phyloP scores from a whole-genome alignment of 2,797 vertebrate genomes.

The Microchirus variegatus region DNA sequence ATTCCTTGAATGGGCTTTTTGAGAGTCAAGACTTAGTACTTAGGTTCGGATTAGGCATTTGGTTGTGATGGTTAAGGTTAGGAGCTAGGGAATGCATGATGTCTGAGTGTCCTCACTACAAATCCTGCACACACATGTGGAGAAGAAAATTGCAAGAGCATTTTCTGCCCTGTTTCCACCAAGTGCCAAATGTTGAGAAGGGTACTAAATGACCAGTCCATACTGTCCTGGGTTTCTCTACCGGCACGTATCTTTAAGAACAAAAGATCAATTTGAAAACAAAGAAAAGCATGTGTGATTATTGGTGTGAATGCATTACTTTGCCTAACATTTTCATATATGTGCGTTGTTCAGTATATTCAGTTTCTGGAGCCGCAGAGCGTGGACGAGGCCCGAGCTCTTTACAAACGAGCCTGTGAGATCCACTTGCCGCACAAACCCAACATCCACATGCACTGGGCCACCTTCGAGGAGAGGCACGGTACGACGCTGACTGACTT shows the following conservation, averaged over 20 bases:
- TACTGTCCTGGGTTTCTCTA: neutral
- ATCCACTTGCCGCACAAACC: constrained; percentile 84
- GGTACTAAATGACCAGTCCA: too few relatives aligned
- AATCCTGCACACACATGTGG: neutral
- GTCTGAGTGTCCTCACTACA: too few relatives aligned
- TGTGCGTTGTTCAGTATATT: constrained; percentile 75
- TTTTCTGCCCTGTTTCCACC: too few relatives aligned
- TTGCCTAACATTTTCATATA: neutral
- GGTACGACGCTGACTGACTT: constrained; percentile 64
- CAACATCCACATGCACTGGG: constrained; percentile 88
- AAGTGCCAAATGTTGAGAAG: too few relatives aligned
- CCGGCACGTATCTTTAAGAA: neutral
- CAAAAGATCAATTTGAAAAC: neutral
- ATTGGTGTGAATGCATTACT: neutral
- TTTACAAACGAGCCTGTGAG: constrained; percentile 85
- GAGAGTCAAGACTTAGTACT: too few relatives aligned
- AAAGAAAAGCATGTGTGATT: too few relatives aligned
- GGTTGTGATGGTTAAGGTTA: too few relatives aligned
- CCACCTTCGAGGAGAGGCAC: constrained; percentile 88
- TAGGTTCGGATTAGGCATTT: too few relatives aligned
- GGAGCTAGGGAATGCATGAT: too few relatives aligned
- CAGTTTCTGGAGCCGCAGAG: constrained; percentile 83
- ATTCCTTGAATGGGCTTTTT: too few relatives aligned
- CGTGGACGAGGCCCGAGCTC: constrained; percentile 75
- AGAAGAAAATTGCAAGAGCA: neutral